Base-by-base conservation (phyloP, 2,888 invertebrate genomes). In the Gisinianus flammeolus region DNA sequence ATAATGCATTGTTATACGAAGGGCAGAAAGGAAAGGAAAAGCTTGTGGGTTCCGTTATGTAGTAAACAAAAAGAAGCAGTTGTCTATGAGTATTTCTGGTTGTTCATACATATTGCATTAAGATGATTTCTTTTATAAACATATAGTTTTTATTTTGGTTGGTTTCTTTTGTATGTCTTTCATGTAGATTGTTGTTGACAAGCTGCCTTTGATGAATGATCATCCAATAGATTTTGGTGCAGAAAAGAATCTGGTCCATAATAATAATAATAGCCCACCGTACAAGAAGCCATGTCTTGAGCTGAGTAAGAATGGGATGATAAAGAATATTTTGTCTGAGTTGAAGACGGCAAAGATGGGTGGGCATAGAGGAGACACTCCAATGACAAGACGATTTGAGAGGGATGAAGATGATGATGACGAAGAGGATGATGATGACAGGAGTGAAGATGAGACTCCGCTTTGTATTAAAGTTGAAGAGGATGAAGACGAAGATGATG, bases 251-350 rank as follows among this genome's bases (percentile, higher is more conserved):
- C 67, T 67, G 64, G 56, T 44, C 44, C 68, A 62, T 33, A 67
- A 78, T 35, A 80, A 80, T 69, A 81, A 81, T 58, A 80, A 78
- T 67, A 78, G 77, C 76, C 81, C 81, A 70, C 79, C 79, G 31
- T 78, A 79, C 67, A 78, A 81, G 58, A 78, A 80, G 54, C 78
- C 76, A 6, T 78, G 80, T 24, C 68, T 78, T 44, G 80, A 78
- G 66, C 44, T 66, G 74, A 76, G 76, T 22, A 80, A 80, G 71
- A 81, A 81, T 77, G 80, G 80, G 22, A 83, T 82, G 75, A 83
- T 83, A 52, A 78, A 79, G 56, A 79, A 76, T 26, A 83, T 83
- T 35, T 72, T 83, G 5, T 78, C 81, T n/a, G 83, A 83, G 68
- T 62, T 83, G 44, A 83, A 83, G 78, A 80, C 79, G 62, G 83